Conservation (phyloP, 2,113 vertebrate species). For the Mastomys natalensis region DNA sequence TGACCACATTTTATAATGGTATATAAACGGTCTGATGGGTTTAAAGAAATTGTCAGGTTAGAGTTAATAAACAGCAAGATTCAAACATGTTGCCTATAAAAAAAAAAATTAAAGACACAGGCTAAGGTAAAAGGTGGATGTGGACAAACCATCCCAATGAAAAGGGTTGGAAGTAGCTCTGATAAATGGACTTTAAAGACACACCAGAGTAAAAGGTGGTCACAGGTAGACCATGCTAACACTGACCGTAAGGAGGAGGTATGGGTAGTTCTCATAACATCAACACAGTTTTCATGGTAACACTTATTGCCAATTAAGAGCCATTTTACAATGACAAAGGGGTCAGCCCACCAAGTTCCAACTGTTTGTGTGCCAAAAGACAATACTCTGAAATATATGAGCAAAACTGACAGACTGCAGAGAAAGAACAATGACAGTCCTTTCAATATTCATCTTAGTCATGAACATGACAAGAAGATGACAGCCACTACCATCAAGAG, state of each 20-base stretch:
- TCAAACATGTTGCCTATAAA: background rate
- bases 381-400: background rate
- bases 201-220: background rate
- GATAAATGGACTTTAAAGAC: background rate
- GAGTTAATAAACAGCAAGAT: background rate
- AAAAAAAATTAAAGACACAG: background rate
- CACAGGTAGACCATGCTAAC: background rate
- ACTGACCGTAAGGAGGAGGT: background rate
- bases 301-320: background rate
- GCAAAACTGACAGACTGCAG: background rate
- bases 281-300: background rate
- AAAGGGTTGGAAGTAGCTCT: background rate
- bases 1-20: background rate
- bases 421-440: background rate
- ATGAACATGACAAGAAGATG: background rate
- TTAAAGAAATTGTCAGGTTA: background rate
- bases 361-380: background rate
- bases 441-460: background rate
- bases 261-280: background rate
- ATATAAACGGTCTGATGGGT: background rate
- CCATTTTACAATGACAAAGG: slow-evolving; percentile 35
- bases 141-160: background rate
- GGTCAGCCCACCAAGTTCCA: background rate
- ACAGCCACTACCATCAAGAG: background rate
- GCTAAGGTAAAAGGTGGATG: background rate